Conservation (phyloP, 2,888 invertebrate species). For the Nineta flava region DNA sequence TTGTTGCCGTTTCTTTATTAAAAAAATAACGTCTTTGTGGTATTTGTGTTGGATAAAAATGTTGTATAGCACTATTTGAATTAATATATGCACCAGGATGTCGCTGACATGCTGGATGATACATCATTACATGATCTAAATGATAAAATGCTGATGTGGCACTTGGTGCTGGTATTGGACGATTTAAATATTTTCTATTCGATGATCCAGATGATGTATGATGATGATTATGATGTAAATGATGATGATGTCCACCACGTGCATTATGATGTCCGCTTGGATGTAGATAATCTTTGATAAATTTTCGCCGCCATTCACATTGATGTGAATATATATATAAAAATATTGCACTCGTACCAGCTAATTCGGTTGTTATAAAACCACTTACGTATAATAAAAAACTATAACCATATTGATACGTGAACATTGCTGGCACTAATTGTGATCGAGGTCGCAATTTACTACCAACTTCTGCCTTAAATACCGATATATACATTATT, state of each 20-base stretch:
- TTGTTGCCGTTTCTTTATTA: slow-evolving; percentile 35
- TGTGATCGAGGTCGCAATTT: slow-evolving; percentile 69
- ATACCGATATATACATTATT: slow-evolving; percentile 84
- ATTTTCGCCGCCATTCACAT: slow-evolving; percentile 40
- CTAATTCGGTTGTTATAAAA: slow-evolving; percentile 68
- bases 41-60: slow-evolving; percentile 28
- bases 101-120: slow-evolving; percentile 25
- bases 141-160: background rate
- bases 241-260: slow-evolving; percentile 30
- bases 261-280: slow-evolving; percentile 36
- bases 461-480: slow-evolving; percentile 79
- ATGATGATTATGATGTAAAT: background rate
- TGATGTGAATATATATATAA: slow-evolving; percentile 71
- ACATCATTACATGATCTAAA: slow-evolving; percentile 17
- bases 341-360: slow-evolving; percentile 75
- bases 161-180: background rate
- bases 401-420: slow-evolving; percentile 76
- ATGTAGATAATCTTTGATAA: slow-evolving; percentile 32
- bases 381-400: slow-evolving; percentile 75
- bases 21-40: slow-evolving; percentile 46
- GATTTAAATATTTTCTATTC: background rate
- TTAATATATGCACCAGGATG: slow-evolving; percentile 30
- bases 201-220: background rate
- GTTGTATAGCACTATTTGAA: slow-evolving; percentile 24
- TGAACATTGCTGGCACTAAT: slow-evolving; percentile 63